A percentile compares a stretch with the other conserved stretches of the same genome.
These are phyloP conservation scores for Trachelus tabidus DNA, from an alignment of 2,888 invertebrate genomes.

Conservation along the genomic window DNA sequence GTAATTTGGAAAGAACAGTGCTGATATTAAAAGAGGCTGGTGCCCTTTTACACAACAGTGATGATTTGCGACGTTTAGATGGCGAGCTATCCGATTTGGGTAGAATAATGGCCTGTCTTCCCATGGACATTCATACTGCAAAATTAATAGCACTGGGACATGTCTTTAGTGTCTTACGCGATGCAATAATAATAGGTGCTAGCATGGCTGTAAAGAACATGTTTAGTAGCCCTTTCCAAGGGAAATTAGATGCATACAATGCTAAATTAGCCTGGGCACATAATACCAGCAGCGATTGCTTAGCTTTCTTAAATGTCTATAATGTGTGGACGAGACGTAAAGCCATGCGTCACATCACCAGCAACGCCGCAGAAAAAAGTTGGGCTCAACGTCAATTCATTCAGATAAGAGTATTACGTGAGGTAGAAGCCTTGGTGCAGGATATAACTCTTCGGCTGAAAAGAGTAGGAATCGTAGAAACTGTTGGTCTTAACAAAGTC, in stretches of 20 bases:
- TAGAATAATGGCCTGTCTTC: slow-evolving; percentile 82
- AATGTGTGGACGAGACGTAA: slow-evolving; percentile 79
- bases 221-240: slow-evolving; percentile 80
- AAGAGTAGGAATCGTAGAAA: slow-evolving; percentile 71
- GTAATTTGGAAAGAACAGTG: slow-evolving; percentile 84
- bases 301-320: slow-evolving; percentile 85
- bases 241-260: slow-evolving; percentile 77
- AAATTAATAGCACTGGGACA: slow-evolving; percentile 90
- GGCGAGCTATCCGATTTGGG: slow-evolving; percentile 92
- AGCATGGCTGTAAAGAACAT: slow-evolving; percentile 85
- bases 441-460: slow-evolving; percentile 77
- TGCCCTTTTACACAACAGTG: slow-evolving; percentile 74
- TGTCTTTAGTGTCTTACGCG: slow-evolving; percentile 85
- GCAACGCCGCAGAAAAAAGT: slow-evolving; percentile 66
- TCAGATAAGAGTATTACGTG: slow-evolving; percentile 77
- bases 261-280: slow-evolving; percentile 85
- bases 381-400: slow-evolving; percentile 81
- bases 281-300: slow-evolving; percentile 85
- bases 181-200: slow-evolving; percentile 88
- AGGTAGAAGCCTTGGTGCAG: slow-evolving; percentile 77
- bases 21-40: slow-evolving; percentile 90
- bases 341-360: slow-evolving; percentile 70
- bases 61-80: slow-evolving; percentile 73
- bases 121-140: slow-evolving; percentile 83
- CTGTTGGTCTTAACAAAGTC: slow-evolving; percentile 64